Evolutionary conservation across 2,797 vertebrate genomes (phyloP).

Genomic region (Cetoscarus ocellatus): DNA sequence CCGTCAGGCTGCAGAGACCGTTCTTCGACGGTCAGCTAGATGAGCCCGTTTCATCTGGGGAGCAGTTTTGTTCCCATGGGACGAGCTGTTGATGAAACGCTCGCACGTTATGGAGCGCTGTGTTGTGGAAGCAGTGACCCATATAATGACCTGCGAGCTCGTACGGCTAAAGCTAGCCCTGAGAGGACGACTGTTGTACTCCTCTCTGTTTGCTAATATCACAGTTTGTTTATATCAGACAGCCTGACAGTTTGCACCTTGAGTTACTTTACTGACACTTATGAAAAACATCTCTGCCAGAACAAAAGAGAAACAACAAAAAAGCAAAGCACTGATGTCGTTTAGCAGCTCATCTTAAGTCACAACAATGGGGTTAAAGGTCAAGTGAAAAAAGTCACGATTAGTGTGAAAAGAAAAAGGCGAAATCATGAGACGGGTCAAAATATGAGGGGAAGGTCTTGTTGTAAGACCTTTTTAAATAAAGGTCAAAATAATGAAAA

Average conservation of each 20-base stretch:
- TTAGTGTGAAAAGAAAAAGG: too few relatives aligned
- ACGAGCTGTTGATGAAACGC: slow-evolving; percentile 56
- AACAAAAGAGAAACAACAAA: too few relatives aligned
- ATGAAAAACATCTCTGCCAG: too few relatives aligned
- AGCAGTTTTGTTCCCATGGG: slow-evolving; percentile 44
- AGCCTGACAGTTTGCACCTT: slow-evolving; percentile 48
- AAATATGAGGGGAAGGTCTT: too few relatives aligned
- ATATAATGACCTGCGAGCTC: slow-evolving; percentile 29
- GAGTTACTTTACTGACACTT: background rate
- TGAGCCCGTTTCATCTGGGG: slow-evolving; percentile 45
- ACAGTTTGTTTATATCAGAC: slow-evolving; percentile 5
- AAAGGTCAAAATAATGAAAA: too few relatives aligned
- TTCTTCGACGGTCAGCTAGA: slow-evolving; percentile 52
- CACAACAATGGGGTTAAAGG: too few relatives aligned
- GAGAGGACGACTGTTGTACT: background rate
- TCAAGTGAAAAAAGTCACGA: too few relatives aligned
- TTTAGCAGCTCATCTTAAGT: too few relatives aligned
- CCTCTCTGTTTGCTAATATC: background rate
- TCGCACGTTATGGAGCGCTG: slow-evolving; percentile 32
- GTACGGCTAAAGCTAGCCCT: slow-evolving; percentile 37
- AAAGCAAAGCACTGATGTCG: too few relatives aligned
- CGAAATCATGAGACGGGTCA: too few relatives aligned
- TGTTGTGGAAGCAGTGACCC: slow-evolving; percentile 52
- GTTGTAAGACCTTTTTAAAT: too few relatives aligned
- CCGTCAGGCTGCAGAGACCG: slow-evolving; percentile 53